Evolutionary conservation across 1,140 invertebrate genomes (phyloP).

Genomic region (Campoletis sonorensis): DNA sequence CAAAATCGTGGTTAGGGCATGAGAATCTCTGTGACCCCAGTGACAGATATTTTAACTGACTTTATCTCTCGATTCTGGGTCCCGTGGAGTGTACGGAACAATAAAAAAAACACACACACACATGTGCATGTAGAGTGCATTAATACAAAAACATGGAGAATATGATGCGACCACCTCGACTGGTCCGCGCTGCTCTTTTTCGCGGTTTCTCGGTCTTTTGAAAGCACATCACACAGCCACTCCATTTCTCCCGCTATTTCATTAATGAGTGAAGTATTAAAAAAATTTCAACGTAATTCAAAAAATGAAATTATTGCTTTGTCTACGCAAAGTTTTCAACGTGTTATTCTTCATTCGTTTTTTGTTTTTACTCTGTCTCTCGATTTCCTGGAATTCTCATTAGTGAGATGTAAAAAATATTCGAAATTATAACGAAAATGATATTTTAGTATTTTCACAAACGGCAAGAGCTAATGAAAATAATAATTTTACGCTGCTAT

Average conservation of each 20-base stretch:
- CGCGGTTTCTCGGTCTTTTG: neutral
- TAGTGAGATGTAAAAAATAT: neutral
- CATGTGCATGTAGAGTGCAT: neutral
- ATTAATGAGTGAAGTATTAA: neutral
- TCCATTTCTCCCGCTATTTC: conserved; percentile 5
- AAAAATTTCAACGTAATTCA: neutral
- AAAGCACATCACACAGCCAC: neutral
- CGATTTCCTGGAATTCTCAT: neutral
- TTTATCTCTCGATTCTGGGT: neutral
- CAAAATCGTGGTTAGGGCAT: neutral
- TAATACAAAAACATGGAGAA: neutral
- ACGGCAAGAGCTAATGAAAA: too few relatives aligned
- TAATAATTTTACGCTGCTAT: too few relatives aligned
- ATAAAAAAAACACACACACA: neutral
- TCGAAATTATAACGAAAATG: neutral
- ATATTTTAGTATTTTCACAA: neutral
- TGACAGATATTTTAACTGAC: neutral
- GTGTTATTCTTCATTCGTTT: neutral
- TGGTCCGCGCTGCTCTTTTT: neutral
- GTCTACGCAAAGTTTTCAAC: neutral
- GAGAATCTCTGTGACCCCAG: neutral
- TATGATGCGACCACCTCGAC: neutral
- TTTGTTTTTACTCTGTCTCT: neutral
- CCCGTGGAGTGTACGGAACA: neutral
- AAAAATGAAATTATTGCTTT: neutral